These are phyloP conservation scores for Amphiduros pacificus DNA, from an alignment of 2,888 invertebrate genomes.

Conservation along the genomic window DNA sequence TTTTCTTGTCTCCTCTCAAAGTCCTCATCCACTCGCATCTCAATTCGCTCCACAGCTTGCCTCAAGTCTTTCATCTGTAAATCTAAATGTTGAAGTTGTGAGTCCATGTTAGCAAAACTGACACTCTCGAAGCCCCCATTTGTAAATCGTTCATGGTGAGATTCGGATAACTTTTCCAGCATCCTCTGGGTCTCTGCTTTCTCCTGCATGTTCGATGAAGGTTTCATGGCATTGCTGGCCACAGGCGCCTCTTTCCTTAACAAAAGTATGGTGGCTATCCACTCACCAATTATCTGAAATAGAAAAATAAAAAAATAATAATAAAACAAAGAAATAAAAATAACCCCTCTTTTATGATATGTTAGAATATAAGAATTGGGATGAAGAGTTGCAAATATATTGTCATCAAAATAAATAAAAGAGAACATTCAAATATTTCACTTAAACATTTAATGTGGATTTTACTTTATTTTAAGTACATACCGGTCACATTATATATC, in stretches of 20 bases:
- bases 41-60: background rate
- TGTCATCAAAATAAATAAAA: too few species aligned
- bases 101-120: background rate
- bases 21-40: background rate
- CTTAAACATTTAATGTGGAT: too few species aligned
- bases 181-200: background rate
- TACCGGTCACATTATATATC: too few species aligned
- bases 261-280: background rate
- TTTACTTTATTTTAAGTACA: too few species aligned
- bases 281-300: background rate
- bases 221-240: background rate
- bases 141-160: background rate
- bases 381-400: too few species aligned
- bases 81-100: background rate
- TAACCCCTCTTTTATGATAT: too few species aligned
- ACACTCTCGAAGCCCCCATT: background rate
- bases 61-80: background rate
- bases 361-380: too few species aligned
- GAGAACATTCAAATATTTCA: too few species aligned
- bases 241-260: background rate
- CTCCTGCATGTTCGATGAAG: background rate
- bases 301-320: too few species aligned
- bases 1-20: background rate
- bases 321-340: too few species aligned
- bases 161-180: background rate